Conservation (phyloP, 2,113 vertebrate genomes). For the Callorhinus ursinus region DNA sequence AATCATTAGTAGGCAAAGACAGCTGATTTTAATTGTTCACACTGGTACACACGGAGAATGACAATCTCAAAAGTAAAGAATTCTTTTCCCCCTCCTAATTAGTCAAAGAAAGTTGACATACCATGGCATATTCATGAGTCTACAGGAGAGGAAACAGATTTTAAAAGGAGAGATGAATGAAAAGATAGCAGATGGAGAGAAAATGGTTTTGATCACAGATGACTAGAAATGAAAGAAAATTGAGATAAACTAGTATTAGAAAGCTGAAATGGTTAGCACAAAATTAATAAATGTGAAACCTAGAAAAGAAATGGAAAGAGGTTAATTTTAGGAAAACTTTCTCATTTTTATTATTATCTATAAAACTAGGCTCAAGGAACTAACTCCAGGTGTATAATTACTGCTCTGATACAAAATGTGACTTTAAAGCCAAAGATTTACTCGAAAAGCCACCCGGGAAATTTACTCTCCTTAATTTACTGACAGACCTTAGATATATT, state of each 20-base stretch:
- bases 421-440: slow-evolving; percentile 22
- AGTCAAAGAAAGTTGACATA: slow-evolving; percentile 71
- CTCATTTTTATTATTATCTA: slow-evolving; percentile 23
- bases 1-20: slow-evolving; percentile 55
- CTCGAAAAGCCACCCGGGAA: neutral
- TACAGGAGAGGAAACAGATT: slow-evolving; percentile 61
- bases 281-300: slow-evolving; percentile 52
- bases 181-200: slow-evolving; percentile 66
- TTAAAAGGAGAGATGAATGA: slow-evolving; percentile 71
- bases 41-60: slow-evolving; percentile 57
- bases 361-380: slow-evolving; percentile 33
- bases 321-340: slow-evolving; percentile 50
- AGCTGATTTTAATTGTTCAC: slow-evolving; percentile 69
- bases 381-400: slow-evolving; percentile 9
- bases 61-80: slow-evolving; percentile 59
- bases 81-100: slow-evolving; percentile 58
- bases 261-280: slow-evolving; percentile 32
- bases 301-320: slow-evolving; percentile 6
- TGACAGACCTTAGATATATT: neutral
- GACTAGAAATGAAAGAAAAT: slow-evolving; percentile 54
- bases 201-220: slow-evolving; percentile 68
- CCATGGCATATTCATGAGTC: slow-evolving; percentile 72
- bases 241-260: slow-evolving; percentile 57
- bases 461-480: slow-evolving; percentile 37
- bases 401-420: neutral